Base-by-base conservation (phyloP, 2,797 vertebrate genomes). In the Sebastes cheni region DNA sequence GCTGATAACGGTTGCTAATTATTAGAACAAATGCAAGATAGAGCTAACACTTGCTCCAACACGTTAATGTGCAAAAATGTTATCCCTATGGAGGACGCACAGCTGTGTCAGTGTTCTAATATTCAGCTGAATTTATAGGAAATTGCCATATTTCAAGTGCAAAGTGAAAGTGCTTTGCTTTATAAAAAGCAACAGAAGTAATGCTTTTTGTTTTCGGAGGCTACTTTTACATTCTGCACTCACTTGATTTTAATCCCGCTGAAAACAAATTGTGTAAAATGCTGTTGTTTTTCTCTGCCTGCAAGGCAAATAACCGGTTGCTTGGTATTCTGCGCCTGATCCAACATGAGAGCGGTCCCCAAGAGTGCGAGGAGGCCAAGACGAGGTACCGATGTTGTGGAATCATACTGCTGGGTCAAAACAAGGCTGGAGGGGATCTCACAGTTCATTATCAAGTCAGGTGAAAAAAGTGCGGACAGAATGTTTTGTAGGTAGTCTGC, bases 171-270 rank as follows among this genome's bases (percentile, higher is more conserved):
- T 30, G 30, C 58, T 74, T 29, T 36, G 20, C 39, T 13, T 73
- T 84, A 82, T 0, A 65, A 83, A 82, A 83, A 42, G 29, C 75
- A 39, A 42, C 66, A 73, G 27, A 77, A 55, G 27, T 66, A 79
- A 87, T 65, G 4, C 30, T 18, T 79, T 81, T 65, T 72, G 55
- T 65, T 36, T 65, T 36, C 6, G 3, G 16, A 67, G 18, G 29
- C 8, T 55, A 55, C 60, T 84, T 79, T 79, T 22, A 87, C 32
- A 66, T 78, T 16, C 27, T 20, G 39, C 32, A 32, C 77, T 32
- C 66, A 77, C 54, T 73, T 67, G 5, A 86, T 82, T 79, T 75
- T 64, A 67, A 82, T 85, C 61, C 62, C 25, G 72, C 22, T 52
- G 60, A 75, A 76, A 69, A 70, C 59, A 59, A 32, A 76, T 25